A percentile compares a stretch with the other conserved stretches of the same genome.
These are phyloP conservation scores for Tipula unca DNA, from an alignment of 2,888 invertebrate species.

Conservation along the genomic window DNA sequence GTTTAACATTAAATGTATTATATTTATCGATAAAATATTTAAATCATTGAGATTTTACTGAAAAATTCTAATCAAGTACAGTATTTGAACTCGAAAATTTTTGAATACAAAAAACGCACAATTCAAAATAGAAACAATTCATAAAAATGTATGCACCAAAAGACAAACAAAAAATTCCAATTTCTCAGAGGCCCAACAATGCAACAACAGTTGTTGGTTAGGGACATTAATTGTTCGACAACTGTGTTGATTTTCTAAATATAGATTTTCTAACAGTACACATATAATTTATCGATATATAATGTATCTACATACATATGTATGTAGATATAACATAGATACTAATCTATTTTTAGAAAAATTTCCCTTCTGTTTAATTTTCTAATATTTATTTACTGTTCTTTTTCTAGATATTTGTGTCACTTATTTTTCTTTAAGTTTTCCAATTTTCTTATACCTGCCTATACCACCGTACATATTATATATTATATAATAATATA, in stretches of 20 bases:
- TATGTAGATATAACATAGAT: neutral
- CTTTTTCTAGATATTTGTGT: neutral
- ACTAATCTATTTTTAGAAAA: neutral
- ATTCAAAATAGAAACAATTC: neutral
- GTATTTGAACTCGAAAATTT: too few species aligned
- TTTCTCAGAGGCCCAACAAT: neutral
- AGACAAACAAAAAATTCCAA: neutral
- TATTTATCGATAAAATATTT: too few species aligned
- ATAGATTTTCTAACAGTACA: neutral
- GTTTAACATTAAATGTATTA: too few species aligned
- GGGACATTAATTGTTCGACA: neutral
- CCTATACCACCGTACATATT: neutral
- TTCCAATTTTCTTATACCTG: neutral
- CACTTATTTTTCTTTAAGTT: neutral
- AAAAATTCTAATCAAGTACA: too few species aligned
- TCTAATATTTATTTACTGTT: neutral
- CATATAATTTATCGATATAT: too few species aligned
- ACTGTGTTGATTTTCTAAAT: neutral
- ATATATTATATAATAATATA: too few species aligned
- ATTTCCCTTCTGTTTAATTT: neutral
- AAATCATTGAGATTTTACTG: too few species aligned
- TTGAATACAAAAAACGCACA: too few species aligned
- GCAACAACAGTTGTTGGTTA: neutral
- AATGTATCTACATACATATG: too few species aligned
- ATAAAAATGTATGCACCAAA: neutral